Evolutionary conservation across 1,140 invertebrate genomes (phyloP), one percentile per base, ranked within the genome.

Genomic region (Trypoxylus dichotomus): DNA sequence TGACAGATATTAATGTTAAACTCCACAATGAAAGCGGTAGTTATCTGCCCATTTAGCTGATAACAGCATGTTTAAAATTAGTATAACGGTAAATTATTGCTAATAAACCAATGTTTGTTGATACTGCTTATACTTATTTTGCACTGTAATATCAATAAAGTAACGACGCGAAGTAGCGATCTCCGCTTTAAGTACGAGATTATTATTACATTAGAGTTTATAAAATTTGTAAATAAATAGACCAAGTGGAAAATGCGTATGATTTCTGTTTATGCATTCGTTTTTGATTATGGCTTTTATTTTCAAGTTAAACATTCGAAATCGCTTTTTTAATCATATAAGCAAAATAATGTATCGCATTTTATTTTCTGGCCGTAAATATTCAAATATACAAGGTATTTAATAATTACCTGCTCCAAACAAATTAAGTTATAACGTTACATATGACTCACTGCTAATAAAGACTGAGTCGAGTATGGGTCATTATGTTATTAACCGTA

Each of bases 31-130:
- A 54, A 54, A n/a, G 5, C 15, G 47, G 47, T 19, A 54, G 47
- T 54, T 54, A 54, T 54, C 47, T 54, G 47, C n/a, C 47, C 47
- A 19, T 54, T 54, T 54, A 54, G 47, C 47, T 54, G 47, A 54
- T 54, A 54, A 54, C 47, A 54, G 47, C 47, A n/a, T 54, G 47
- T 54, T 54, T 54, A 54, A 54, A 54, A 54, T 54, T 54, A 54
- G 47, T 19, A 19, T 19, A 54, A 54, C 47, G 19, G 47, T 54
- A 54, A 54, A 54, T 54, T 54, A 54, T 19, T 54, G 19, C 47
- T 54, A 13, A 54, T 54, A 54, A 54, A 54, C 47, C 47, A 54
- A 54, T 54, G 47, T 54, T 54, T 54, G 47, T 54, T 54, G 47
- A 54, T 54, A 54, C 47, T 54, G 47, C 47, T 54, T 54, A n/a